Conservation (phyloP, 2,797 vertebrate genomes). For the Aphelocoma californica region DNA sequence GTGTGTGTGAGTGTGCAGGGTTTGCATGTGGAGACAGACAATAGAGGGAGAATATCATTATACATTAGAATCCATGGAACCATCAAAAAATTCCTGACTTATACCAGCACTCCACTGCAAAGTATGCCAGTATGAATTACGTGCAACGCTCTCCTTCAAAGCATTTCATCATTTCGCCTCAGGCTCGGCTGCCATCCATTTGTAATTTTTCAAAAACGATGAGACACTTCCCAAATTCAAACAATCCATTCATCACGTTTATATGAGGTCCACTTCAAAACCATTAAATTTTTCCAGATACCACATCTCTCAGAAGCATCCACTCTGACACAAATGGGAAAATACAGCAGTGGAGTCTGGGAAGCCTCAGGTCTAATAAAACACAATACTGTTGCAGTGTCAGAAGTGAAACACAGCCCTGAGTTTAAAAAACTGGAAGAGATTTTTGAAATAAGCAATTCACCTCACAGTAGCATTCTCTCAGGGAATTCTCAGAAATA, state of each 20-base stretch:
- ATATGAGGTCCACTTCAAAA: not conserved
- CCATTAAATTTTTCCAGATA: not conserved
- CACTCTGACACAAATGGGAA: not conserved
- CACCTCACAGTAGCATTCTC: not conserved
- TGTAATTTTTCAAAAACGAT: not conserved
- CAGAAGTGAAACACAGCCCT: not conserved
- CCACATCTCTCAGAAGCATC: not conserved
- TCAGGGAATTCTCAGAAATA: conserved; percentile 14
- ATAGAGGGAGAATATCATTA: not conserved
- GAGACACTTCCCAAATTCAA: conserved; percentile 30
- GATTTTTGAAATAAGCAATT: not conserved
- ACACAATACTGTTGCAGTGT: not conserved
- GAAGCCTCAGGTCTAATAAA: conserved; percentile 9
- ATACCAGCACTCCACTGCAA: not conserved
- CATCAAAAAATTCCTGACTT: not conserved
- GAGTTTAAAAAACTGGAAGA: not conserved
- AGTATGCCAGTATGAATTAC: conserved; percentile 18
- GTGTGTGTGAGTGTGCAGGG: not conserved
- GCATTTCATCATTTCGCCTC: not conserved
- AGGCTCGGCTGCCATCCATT: not conserved
- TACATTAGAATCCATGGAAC: not conserved
- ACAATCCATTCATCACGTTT: not conserved
- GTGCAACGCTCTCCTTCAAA: not conserved
- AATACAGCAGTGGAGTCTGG: not conserved
- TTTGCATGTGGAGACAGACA: not conserved